Evolutionary conservation across 2,797 vertebrate genomes (phyloP), one percentile per base, ranked within the genome.

Genomic region (Tragopan temminckii): DNA sequence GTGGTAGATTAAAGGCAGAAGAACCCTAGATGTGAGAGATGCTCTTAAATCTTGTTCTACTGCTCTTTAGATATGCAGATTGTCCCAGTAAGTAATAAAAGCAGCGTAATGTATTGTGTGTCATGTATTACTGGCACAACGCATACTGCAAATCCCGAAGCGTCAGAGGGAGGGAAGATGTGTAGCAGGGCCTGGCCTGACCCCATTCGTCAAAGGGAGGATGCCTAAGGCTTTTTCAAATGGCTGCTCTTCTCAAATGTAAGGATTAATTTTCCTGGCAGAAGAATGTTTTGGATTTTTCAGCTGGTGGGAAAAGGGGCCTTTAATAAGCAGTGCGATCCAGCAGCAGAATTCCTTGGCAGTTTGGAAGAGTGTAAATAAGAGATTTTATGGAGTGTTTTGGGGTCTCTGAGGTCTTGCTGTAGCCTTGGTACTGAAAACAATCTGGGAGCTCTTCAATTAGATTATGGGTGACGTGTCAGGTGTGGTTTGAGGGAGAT

Each of bases 251-350:
- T 90, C 27, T 94, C 89, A 94, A 95, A 95, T 89, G 89, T 38
- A 74, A 71, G 94, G 67, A 94, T 90, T 91, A 88, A 96, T 96
- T 88, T 88, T 93, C 88, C 80, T 95, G 91, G 88, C 94, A 96
- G 77, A 67, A 86, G 77, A 95, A 89, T 94, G 82, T 84, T 92
- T 85, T 76, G 77, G 69, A 66, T 88, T 88, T 94, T 91, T 84
- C 77, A 89, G 82, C 84, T 82, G 85, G 7, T 84, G 74, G 74
- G 58, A 93, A 93, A 78, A 91, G 82, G 46, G 27, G 61, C 38
- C 58, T 61, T 68, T 85, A 48, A 24, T 53, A 43, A 31, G 31
- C 3, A 0, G 31, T 5, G 11, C 0, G 1, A 40, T 80, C 61
- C 57, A 33, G 61, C 64, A 42, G 40, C 3, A 3, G 42, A 21